Evolutionary conservation across 1,140 invertebrate genomes (phyloP), one percentile per base, ranked within the genome.

Genomic region (Drosophila novamexicana): DNA sequence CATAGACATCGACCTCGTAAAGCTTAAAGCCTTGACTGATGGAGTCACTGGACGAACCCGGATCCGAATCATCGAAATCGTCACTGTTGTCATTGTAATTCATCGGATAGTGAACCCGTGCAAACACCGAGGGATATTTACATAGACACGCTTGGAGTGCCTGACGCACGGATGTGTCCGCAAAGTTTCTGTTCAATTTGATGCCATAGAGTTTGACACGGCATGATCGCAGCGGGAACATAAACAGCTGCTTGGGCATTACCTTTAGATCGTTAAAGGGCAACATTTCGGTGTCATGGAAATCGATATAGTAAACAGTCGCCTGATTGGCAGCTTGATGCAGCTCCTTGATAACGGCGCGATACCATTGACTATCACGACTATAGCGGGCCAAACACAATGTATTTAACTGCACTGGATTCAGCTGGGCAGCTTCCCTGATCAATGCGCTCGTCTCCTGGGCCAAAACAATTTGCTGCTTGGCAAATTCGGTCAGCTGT

Each of bases 291-390:
- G 67, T 79, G 56, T 91, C 90, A 8, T 84, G 67, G 29, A 91
- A 91, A 59, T 92, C 91, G 12, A 91, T 79, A 58, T 80, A 92
- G 29, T 79, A 72, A 0, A 92, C 88, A 0, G 75, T 85, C 0
- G 83, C 91, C 18, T 75, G 49, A 2, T 70, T 39, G 7, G 49
- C 49, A 2, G 9, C 12, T 7, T 34, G 32, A 42, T 80, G 66
- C 1, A 91, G n/a, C 8, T 91, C 86, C 37, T 77, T 77, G 45
- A 92, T 59, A 4, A 75, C 52, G 1, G 82, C 91, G 10, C 91
- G 83, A 77, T 92, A 92, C 91, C 91, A 92, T 16, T 74, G 68
- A 7, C 80, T 71, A 47, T 92, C 91, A 18, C 45, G 67, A 1
- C 63, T 54, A 40, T 81, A 91, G 22, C 58, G 69, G 1, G 91